Percentiles rank a stretch among this genome's conserved stretches.
These are phyloP conservation scores for Hylaea fasciaria DNA, from an alignment of 2,888 invertebrate genomes.

Conservation along the genomic window DNA sequence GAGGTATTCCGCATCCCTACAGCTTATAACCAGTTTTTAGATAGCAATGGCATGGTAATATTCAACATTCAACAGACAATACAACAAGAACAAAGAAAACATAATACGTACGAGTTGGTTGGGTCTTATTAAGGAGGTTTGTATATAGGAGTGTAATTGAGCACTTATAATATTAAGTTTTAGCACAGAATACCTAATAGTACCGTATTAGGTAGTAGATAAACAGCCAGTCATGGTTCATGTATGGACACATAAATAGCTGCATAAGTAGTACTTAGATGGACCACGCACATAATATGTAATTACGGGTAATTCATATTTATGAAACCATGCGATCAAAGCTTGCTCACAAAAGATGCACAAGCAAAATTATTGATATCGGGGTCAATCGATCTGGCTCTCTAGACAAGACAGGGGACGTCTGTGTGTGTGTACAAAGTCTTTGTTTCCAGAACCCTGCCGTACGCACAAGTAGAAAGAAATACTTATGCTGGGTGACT, in stretches of 20 bases:
- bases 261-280: too few species aligned
- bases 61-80: too few species aligned
- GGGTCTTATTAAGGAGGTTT: too few species aligned
- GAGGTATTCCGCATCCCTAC: not conserved
- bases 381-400: conserved; percentile 28
- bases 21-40: not conserved
- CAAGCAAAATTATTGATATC: conserved; percentile 35
- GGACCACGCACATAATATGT: too few species aligned
- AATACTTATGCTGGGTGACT: not conserved
- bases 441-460: conserved; percentile 4
- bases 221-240: conserved; percentile 4
- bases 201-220: too few species aligned
- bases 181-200: too few species aligned
- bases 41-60: not conserved
- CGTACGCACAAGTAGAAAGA: not conserved
- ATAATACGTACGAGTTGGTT: too few species aligned
- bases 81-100: too few species aligned
- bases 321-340: conserved; percentile 21
- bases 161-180: too few species aligned
- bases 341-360: conserved; percentile 20
- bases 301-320: conserved; percentile 9
- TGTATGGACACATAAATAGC: not conserved
- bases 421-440: conserved; percentile 9
- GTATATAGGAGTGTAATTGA: too few species aligned
- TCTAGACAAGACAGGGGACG: not conserved